phyloP scores from a whole-genome alignment of 2,888 invertebrate species.

The Allolobophora icterica region DNA sequence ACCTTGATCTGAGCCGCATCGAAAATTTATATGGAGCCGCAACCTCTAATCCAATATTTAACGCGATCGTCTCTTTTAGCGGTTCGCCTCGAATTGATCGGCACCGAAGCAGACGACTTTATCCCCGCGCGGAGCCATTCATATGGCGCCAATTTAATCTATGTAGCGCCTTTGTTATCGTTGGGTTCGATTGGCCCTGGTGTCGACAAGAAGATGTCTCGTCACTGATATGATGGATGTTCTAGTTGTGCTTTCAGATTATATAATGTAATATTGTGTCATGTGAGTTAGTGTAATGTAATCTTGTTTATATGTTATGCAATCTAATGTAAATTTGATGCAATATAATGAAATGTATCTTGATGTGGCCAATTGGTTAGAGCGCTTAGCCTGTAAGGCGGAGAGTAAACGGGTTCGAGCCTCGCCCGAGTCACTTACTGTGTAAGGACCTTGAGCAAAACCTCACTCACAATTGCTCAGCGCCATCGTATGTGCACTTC shows the following conservation, averaged over 20 bases:
- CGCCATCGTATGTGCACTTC: too few relatives aligned
- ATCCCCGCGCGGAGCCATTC: background rate
- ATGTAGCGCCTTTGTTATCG: background rate
- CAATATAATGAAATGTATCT: too few relatives aligned
- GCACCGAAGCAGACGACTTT: conserved; percentile 1
- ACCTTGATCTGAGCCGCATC: background rate
- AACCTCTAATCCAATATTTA: conserved; percentile 3
- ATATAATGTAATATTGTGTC: background rate
- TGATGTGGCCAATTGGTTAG: too few relatives aligned
- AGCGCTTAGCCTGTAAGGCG: too few relatives aligned
- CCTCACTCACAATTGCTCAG: too few relatives aligned
- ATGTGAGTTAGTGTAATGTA: background rate
- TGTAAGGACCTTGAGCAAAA: too few relatives aligned
- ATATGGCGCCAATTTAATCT: conserved; percentile 5
- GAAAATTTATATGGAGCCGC: background rate
- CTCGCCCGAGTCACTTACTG: too few relatives aligned
- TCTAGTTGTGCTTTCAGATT: background rate
- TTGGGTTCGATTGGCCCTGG: too few relatives aligned
- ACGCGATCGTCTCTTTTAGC: background rate
- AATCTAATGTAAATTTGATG: background rate
- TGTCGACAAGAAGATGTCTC: background rate
- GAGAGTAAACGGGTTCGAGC: too few relatives aligned
- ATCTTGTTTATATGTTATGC: too few relatives aligned
- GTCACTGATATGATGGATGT: background rate
- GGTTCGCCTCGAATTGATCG: conserved; percentile 11